phyloP scores from a whole-genome alignment of 23 tunicate species.

The Oikopleura albicans region DNA sequence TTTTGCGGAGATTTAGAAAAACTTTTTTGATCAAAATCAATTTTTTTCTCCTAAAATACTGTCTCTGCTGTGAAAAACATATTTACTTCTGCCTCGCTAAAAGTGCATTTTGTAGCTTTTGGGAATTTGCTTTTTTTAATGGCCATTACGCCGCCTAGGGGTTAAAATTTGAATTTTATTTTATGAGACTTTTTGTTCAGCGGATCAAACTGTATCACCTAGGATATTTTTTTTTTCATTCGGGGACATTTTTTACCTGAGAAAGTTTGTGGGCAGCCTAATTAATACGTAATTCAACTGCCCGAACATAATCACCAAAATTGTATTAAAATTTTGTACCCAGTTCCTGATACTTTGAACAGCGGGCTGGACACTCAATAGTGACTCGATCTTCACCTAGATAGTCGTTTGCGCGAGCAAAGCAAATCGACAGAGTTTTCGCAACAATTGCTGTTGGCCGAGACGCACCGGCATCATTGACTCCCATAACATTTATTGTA shows the following conservation, averaged over 20 bases:
- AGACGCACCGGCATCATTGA: conserved; percentile 43
- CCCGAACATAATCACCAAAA: too few relatives aligned
- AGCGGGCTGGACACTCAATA: conserved; percentile 32
- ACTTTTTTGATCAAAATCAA: neutral
- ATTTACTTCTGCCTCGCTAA: neutral
- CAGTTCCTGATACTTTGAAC: conserved; percentile 25
- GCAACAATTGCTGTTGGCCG: conserved; percentile 19
- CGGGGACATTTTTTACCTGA: too few relatives aligned
- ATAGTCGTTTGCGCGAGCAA: conserved; percentile 29
- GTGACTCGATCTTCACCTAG: conserved; percentile 38
- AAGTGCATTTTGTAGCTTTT: neutral
- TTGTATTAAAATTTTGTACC: too few relatives aligned
- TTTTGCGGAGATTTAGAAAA: neutral
- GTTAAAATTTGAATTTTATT: too few relatives aligned
- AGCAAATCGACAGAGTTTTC: conserved; percentile 74
- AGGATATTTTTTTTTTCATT: too few relatives aligned
- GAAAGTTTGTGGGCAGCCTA: too few relatives aligned
- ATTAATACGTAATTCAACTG: too few relatives aligned
- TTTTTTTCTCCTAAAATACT: neutral
- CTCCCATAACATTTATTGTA: conserved; percentile 40
- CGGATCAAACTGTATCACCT: too few relatives aligned
- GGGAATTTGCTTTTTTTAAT: neutral
- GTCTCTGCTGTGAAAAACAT: neutral
- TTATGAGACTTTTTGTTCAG: too few relatives aligned
- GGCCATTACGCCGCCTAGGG: too few relatives aligned